Evolutionary conservation across 2,797 vertebrate genomes (phyloP), one percentile per base, ranked within the genome.

Genomic region (Poeciliopsis infans): DNA sequence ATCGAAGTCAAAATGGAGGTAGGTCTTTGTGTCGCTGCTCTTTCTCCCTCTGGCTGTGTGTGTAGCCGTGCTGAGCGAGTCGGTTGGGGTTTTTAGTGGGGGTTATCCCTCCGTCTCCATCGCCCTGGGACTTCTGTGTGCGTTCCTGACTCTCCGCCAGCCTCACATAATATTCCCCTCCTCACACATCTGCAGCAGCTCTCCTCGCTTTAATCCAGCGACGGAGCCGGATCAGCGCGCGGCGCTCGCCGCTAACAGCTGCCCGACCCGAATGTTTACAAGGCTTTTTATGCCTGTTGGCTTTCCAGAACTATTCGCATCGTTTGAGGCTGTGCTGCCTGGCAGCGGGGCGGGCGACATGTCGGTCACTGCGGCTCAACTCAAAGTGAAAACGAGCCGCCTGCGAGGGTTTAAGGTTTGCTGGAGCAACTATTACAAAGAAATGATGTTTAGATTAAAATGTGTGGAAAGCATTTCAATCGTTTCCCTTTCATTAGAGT

Each of bases 61-160:
- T 88, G 82, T 86, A 92, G 85, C 82, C 79, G 88, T 91, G 87
- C 92, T 87, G 77, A 47, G 20, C 25, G 53, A 72, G 75, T 2
- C 16, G 66, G 76, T 53, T 10, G 51, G 51, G 51, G 51, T 4
- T 11, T 11, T 53, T 23, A 23, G 23, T 53, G 51, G 51, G 51
- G 23, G 51, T 53, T 11, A 53, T 25, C 51, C 51, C 88, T 91
- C 90, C 86, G 84, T 89, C 87, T 91, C 87, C 86, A 86, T 92
- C 89, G 64, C 90, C 84, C 90, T 89, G 89, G 88, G 90, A 91
- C 92, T 91, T 89, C 91, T 91, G 86, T 88, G 85, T 90, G 91
- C 92, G 91, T 95, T 95, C 88, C 93, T 94, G 93, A 85, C 92
- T 77, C 61, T 8, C 49, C 20, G 93, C 94, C 94, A 95, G 88